Percentiles rank a stretch among this genome's conserved stretches.
These are phyloP conservation scores for Paradisaea rubra DNA, from an alignment of 2,113 vertebrate species.

Conservation along the genomic window DNA sequence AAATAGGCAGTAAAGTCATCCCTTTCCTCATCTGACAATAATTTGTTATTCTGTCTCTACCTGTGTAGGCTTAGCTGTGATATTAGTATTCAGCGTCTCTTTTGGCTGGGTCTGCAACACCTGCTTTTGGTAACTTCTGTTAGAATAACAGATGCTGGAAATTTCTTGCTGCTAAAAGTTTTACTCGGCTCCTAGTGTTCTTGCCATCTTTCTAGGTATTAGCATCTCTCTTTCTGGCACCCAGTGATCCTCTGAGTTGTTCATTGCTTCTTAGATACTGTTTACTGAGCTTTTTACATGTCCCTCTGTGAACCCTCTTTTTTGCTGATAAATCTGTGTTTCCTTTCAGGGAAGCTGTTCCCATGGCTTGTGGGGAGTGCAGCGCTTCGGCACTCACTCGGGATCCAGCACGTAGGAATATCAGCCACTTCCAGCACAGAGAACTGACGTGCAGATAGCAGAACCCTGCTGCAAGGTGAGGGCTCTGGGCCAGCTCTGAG, in stretches of 20 bases:
- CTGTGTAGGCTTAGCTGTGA: neutral
- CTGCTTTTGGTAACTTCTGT: neutral
- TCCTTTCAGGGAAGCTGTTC: conserved; percentile 65
- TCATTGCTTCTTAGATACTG: neutral
- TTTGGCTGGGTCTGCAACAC: neutral
- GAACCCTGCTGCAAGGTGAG: conserved; percentile 65
- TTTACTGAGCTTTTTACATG: neutral
- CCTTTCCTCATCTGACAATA: neutral
- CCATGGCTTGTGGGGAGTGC: conserved; percentile 75
- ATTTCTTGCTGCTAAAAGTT: neutral
- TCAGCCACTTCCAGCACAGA: conserved; percentile 49
- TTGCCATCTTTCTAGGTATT: neutral
- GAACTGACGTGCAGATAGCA: conserved; percentile 75
- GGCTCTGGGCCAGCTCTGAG: neutral
- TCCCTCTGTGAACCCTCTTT: neutral
- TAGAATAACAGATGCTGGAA: neutral
- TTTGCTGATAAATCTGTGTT: conserved; percentile 10
- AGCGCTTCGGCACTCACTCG: neutral
- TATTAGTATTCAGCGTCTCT: neutral
- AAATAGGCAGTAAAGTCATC: neutral
- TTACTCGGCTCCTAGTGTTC: neutral
- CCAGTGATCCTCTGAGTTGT: neutral
- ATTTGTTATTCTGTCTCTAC: neutral
- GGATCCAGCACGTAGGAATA: conserved; percentile 26
- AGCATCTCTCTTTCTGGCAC: neutral